Evolutionary conservation across 2,888 invertebrate genomes (phyloP), one percentile per base, ranked within the genome.

Genomic region (Embidobia sp.): DNA sequence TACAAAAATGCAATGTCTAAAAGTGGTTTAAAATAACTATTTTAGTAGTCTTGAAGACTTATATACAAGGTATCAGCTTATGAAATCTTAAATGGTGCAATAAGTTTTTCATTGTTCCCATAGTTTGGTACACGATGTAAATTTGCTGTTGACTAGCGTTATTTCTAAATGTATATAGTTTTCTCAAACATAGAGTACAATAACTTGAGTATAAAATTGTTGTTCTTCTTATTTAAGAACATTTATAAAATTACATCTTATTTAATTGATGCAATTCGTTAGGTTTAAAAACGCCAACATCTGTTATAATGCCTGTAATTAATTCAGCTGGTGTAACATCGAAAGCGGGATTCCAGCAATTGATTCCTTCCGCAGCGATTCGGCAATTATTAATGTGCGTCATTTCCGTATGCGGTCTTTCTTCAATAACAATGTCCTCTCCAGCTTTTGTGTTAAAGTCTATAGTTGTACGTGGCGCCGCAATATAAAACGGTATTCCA

Each of bases 301-400:
- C 98, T 6, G 99, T 99, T 27, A 99, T 95, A 78, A 99, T 97
- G 13, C 94, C 98, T 66, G 96, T 95, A 79, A 99, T 98, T 26
- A 99, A 92, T 11, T 92, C 91, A 0, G 97, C 96, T 18, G 99
- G 99, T 2, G 99, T 99, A 0, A 99, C 96, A 90, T 99, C 99
- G 90, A 99, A 99, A 0, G 98, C 96, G 51, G 99, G 99, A 92
- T 99, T 99, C 98, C 98, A 99, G 88, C 97, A 98, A 57, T 92
- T 92, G 59, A 98, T 97, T 59, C 96, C 96, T 86, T 94, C 93
- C 4, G 98, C 97, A 51, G 98, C 97, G 84, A 98, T 95, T 87
- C 94, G 92, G 80, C 94, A 93, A 80, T 96, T 96, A 33, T 95
- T 96, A 37, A 98, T 93, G 86, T 95, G 94, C 0, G 97, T 97